Evolutionary conservation across 92 coral and sea anemone species (phyloP).

Genomic region (Heteractis magnifica): DNA sequence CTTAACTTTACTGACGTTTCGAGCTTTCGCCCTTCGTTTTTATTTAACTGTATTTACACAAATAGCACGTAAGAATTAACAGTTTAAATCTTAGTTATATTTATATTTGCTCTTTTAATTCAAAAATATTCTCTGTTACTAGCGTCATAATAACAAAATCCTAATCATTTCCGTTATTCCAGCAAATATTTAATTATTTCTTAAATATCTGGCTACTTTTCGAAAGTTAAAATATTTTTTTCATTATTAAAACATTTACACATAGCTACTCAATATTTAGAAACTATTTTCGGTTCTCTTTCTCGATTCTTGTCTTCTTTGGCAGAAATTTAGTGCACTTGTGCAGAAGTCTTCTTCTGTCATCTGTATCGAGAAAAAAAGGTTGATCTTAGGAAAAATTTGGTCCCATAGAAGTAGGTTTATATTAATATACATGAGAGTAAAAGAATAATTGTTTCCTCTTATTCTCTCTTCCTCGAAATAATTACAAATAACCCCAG

Average conservation of each 20-base stretch:
- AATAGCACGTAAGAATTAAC: neutral
- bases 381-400: neutral
- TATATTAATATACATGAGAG: neutral
- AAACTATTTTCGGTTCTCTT: neutral
- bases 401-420: too few relatives aligned
- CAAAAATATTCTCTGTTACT: neutral
- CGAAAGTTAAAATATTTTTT: neutral
- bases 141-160: neutral
- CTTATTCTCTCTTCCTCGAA: neutral
- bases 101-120: neutral
- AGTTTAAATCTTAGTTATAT: neutral
- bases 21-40: too few relatives aligned
- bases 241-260: conserved; percentile 1
- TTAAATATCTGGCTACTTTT: neutral
- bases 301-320: neutral
- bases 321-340: neutral
- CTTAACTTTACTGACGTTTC: too few relatives aligned
- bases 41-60: neutral
- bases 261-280: neutral
- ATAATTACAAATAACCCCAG: neutral
- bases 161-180: neutral
- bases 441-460: neutral
- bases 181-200: neutral
- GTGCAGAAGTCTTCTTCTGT: neutral
- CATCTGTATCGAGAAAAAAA: neutral